These are phyloP conservation scores for Drosophila sordidula DNA, from an alignment of 2,888 invertebrate genomes.

Conservation along the genomic window DNA sequence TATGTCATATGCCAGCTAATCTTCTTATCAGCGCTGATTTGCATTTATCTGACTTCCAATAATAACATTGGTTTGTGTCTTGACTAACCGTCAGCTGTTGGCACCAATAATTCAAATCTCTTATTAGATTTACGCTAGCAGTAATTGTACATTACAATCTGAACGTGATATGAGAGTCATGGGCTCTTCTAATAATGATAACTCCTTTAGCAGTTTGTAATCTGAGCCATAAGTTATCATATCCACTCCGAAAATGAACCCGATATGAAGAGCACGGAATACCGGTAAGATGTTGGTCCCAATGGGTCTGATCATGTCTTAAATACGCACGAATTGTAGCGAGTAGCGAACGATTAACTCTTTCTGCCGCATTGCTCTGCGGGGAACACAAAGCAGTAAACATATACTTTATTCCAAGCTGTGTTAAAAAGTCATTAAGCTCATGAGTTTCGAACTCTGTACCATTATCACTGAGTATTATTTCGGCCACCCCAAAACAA, in stretches of 20 bases:
- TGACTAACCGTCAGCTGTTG: too few relatives aligned
- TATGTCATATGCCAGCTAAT: too few relatives aligned
- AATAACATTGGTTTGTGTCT: too few relatives aligned
- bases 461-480: too few relatives aligned
- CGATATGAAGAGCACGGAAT: background rate
- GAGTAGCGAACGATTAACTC: conserved; percentile 27
- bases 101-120: too few relatives aligned
- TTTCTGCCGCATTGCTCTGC: conserved; percentile 30
- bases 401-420: background rate
- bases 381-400: conserved; percentile 33
- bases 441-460: too few relatives aligned
- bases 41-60: too few relatives aligned
- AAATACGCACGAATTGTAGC: conserved; percentile 15
- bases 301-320: conserved; percentile 23
- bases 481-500: conserved; percentile 1
- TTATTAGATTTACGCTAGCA: too few relatives aligned
- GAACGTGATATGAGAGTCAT: background rate
- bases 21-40: too few relatives aligned
- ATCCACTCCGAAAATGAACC: background rate
- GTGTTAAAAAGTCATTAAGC: too few relatives aligned
- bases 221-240: background rate
- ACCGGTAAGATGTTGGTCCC: conserved; percentile 24
- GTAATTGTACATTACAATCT: too few relatives aligned
- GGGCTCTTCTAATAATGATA: background rate
- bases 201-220: too few relatives aligned